Base-by-base conservation (phyloP, 64 coral and sea anemone species). In the Actinia tenebrosa region DNA sequence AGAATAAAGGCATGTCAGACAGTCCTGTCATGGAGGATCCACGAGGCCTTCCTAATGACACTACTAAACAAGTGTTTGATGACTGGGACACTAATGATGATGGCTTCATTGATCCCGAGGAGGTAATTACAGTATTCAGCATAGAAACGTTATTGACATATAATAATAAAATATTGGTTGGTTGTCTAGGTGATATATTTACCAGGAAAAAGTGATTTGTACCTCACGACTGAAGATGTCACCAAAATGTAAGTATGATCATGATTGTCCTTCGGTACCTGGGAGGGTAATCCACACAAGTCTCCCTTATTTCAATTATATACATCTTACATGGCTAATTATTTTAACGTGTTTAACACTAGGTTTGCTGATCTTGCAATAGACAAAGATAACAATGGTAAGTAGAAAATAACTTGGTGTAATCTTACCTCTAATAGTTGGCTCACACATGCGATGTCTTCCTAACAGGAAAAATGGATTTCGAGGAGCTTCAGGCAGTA, bases 71-170 rank as follows among this genome's bases (percentile, higher is more conserved):
- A 54, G 90, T 86, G 7, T 86, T 99, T 66, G 95, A 91, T 15
- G 80, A 78, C 25, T 99, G 97, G 93, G 93, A 99, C 61, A 84
- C 44, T 80, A 93, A 99, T 84, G 60, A 92, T 63, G 91, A 99
- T 87, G 90, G 86, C 15, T 95, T 93, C 87, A 75, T 99, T 83
- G 91, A 99, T 79, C 84, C 80, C 18, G 87, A 92, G 3, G 97
- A 99, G 91, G 97, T 99, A 90, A 10, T 13, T 11, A 58, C 56
- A 58, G 56, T 58, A 58, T 16, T 1, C 56, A 58, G 10, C 56
- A 58, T 58, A 58, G 10, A 58, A 6, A 6, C 0, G 11, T 55
- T 55, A 8, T 55, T 55, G 5, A 8, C 2, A 55, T 8, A 55
- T 8, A 55, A 55, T 8, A 55, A 55, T 37, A 37, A 37, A n/a